Percentiles rank a stretch among this genome's conserved stretches.
Evolutionary conservation across 1,140 invertebrate genomes (phyloP).

Genomic region (Heliconius hewitsoni): DNA sequence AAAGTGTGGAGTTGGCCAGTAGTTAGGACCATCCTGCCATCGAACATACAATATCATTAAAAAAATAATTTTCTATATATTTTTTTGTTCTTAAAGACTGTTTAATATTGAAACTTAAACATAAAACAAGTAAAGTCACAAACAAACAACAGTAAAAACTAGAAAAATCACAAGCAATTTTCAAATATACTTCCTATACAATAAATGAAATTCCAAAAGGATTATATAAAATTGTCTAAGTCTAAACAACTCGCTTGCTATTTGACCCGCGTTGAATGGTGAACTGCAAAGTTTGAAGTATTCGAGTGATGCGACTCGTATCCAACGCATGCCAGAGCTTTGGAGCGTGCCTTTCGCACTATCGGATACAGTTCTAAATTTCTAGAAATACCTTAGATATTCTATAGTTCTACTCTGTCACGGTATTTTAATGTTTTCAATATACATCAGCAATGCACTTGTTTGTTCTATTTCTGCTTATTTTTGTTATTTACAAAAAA

Average conservation of each 20-base stretch:
- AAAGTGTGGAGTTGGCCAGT: too few species aligned
- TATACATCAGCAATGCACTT: neutral
- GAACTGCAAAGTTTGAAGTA: neutral
- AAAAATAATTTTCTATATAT: too few species aligned
- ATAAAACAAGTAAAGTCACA: too few species aligned
- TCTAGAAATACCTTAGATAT: neutral
- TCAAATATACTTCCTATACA: neutral
- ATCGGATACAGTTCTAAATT: neutral
- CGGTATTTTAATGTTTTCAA: neutral
- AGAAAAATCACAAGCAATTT: neutral
- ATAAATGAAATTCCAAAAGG: neutral
- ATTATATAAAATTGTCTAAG: neutral
- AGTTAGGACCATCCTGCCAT: too few species aligned
- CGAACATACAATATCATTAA: too few species aligned
- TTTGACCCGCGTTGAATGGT: neutral
- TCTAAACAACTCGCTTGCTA: neutral
- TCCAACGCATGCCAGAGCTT: neutral
- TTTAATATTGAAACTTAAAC: too few species aligned
- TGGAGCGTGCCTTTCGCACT: neutral
- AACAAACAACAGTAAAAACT: neutral
- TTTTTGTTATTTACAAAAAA: neutral
- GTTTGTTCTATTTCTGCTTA: neutral
- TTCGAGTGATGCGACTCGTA: constrained; percentile 6
- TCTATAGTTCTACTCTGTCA: neutral
- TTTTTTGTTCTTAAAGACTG: too few species aligned